Base-by-base conservation (phyloP, 2,888 invertebrate species). In the Liodrosophila aerea region DNA sequence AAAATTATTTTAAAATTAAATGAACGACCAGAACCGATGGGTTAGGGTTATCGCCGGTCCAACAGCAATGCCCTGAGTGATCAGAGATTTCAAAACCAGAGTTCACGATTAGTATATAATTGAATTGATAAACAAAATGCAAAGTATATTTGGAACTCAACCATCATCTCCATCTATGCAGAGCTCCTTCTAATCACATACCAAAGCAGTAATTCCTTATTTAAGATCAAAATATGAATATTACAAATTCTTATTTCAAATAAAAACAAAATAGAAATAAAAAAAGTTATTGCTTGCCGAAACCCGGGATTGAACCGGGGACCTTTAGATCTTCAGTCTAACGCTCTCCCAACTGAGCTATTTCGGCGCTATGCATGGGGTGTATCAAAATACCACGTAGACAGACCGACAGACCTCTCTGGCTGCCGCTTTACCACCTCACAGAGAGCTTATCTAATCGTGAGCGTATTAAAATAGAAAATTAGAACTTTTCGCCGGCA, bases 331-430 rank as follows among this genome's bases (percentile, higher is more conserved):
- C 88, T 88, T 88, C 88, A 88, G 87, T 87, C 88, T 88, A 88
- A 88, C 88, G 88, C 88, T 88, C 88, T 88, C 88, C 88, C 88
- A 88, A 88, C 88, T 88, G 88, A 88, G 88, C 88, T 88, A 89
- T 88, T 88, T 88, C 88, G 88, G 88, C 51, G 16, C 29, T 7
- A 0, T 18, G 8, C 2, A 0, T 0, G 0, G 0, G 2, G 0
- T 0, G 7, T n/a, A 40, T 39, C 18, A 15, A 36, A 58, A 13
- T 58, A 13, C 13, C 2, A 1, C 2, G 5, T 39, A 64, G 43
- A 41, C 27, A 1, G 7, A 11, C 27, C 22, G n/a, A n/a, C n/a
- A 22, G 22, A 22, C 12, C 15, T 22, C 18, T 37, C 12, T 15
- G 27, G 33, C 8, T 5, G 36, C 22, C 13, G 5, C 39, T 37